Evolutionary conservation across 1,140 invertebrate genomes (phyloP).

Genomic region (Bombus fervidus): DNA sequence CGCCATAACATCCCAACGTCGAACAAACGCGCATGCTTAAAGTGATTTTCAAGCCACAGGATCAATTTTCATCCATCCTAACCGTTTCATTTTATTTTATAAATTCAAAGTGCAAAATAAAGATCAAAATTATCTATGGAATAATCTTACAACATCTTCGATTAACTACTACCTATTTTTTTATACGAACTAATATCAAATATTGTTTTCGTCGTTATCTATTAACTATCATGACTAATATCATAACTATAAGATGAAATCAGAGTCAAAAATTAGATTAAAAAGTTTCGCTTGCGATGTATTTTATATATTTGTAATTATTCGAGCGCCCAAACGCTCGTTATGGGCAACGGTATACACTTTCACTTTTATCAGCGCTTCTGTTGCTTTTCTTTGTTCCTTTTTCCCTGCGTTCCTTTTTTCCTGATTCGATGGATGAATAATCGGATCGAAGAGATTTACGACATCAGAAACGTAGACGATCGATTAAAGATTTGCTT

Average conservation of each 20-base stretch:
- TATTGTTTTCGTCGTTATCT: too few species aligned
- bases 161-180: neutral
- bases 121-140: too few species aligned
- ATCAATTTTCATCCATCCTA: too few species aligned
- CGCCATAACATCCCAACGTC: too few species aligned
- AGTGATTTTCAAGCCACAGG: too few species aligned
- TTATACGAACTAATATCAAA: neutral
- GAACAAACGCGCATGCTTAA: too few species aligned
- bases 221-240: too few species aligned
- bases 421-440: neutral
- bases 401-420: neutral
- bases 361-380: neutral
- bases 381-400: neutral
- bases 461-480: neutral
- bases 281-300: neutral
- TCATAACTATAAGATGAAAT: too few species aligned
- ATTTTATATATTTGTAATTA: neutral
- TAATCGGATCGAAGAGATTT: neutral
- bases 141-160: too few species aligned
- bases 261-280: neutral
- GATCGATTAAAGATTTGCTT: neutral
- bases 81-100: too few species aligned
- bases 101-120: too few species aligned
- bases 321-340: neutral
- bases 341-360: neutral